These are phyloP conservation scores for Phyllotreta striolata DNA, from an alignment of 2,888 invertebrate genomes.

Conservation along the genomic window DNA sequence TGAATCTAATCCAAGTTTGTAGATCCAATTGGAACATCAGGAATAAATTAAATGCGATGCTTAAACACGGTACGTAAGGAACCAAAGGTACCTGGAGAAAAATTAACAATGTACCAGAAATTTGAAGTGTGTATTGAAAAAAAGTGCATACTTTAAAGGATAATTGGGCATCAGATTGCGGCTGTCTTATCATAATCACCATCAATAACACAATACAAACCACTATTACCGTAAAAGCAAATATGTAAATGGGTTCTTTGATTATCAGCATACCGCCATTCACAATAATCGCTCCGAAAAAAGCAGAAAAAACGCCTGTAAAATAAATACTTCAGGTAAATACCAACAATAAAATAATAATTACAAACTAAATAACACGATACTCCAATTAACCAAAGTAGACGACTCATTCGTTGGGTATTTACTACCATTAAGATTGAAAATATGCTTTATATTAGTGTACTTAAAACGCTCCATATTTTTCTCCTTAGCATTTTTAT, in stretches of 20 bases:
- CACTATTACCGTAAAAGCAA: constrained; percentile 59
- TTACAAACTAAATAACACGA: constrained; percentile 63
- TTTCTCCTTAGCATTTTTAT: constrained; percentile 39
- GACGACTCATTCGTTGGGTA: constrained; percentile 72
- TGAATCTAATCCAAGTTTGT: constrained; percentile 89
- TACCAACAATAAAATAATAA: no score
- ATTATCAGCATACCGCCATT: constrained; percentile 54
- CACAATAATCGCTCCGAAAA: constrained; percentile 64
- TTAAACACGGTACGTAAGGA: constrained; percentile 83
- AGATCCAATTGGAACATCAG: constrained; percentile 88
- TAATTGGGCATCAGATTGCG: constrained; percentile 67
- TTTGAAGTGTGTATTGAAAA: no score
- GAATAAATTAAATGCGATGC: constrained; percentile 87
- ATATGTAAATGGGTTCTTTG: constrained; percentile 57
- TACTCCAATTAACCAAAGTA: constrained; percentile 70
- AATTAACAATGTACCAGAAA: constrained; percentile 18
- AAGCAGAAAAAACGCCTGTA: constrained; percentile 66
- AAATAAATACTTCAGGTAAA: constrained; percentile 13
- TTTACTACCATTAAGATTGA: constrained; percentile 77
- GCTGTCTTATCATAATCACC: constrained; percentile 75
- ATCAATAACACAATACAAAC: constrained; percentile 64
- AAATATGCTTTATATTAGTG: constrained; percentile 63
- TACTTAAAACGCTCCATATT: constrained; percentile 35
- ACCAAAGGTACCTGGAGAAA: constrained; percentile 79
- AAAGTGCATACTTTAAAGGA: constrained; percentile 77